phyloP scores from a whole-genome alignment of 2,797 vertebrate genomes.

The Hippocampus kuda region DNA sequence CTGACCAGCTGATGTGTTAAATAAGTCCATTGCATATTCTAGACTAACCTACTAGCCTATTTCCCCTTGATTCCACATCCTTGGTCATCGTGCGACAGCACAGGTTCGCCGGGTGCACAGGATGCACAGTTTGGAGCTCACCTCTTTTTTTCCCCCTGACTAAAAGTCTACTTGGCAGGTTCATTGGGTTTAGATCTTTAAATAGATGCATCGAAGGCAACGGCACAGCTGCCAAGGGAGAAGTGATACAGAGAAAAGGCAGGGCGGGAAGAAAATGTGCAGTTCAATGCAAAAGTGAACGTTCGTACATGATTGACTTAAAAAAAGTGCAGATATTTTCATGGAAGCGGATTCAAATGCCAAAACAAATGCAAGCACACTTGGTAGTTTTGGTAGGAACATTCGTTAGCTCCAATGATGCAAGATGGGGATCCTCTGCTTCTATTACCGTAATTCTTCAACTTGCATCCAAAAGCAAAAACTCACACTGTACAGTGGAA shows the following conservation, averaged over 20 bases:
- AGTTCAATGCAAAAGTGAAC: not conserved
- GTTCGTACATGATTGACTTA: not conserved
- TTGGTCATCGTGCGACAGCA: conserved; percentile 18
- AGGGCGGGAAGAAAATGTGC: not conserved
- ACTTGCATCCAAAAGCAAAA: not conserved
- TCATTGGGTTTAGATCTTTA: conserved; percentile 36
- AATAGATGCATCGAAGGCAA: conserved; percentile 46
- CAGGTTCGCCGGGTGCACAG: conserved; percentile 42
- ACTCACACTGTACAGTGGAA: not conserved
- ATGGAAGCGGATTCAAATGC: not conserved
- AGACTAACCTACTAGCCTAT: conserved; percentile 44
- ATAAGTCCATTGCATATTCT: conserved; percentile 42
- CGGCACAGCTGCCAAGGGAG: conserved; percentile 29
- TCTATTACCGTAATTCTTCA: not conserved
- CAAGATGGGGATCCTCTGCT: not conserved
- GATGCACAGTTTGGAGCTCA: conserved; percentile 33
- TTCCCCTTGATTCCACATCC: conserved; percentile 33
- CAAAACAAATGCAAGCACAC: not conserved
- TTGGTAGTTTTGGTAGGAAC: not conserved
- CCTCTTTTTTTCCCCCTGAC: conserved; percentile 24
- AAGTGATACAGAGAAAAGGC: conserved; percentile 13
- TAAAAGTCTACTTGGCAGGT: conserved; percentile 19
- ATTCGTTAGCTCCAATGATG: not conserved
- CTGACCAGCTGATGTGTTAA: conserved; percentile 17
- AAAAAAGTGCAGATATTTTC: not conserved